Evolutionary conservation across 2,113 vertebrate genomes (phyloP), one percentile per base, ranked within the genome.

Genomic region (Otocyon megalotis): DNA sequence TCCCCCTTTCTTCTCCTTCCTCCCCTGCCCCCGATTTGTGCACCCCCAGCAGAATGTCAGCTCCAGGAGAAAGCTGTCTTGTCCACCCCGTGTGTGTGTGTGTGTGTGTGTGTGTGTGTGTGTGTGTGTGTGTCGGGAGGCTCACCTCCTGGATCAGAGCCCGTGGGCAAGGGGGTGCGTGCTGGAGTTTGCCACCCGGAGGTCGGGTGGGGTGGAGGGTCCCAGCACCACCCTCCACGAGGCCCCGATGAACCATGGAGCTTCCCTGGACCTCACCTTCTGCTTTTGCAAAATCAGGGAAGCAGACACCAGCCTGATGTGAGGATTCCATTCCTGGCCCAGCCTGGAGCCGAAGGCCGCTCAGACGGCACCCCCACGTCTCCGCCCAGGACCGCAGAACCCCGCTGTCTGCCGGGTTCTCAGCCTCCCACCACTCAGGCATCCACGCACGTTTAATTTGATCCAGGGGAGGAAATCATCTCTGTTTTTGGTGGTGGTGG

Each of bases 131-230:
- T 30, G 3, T 11, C 60, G 2, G 5, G 60, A 16, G 16, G 5
- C 24, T 76, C 0, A 10, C 30, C 76, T 4, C 26, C 37, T 5
- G 1, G 79, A n/a, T 2, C 0, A 7, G 14, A 30, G 32, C 6
- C 22, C 2, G 1, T 0, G 8, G 2, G 5, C 54, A 2, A 43
- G 6, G 43, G 43, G 43, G 8, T 6, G 1, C 0, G 5, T 1
- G 30, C 24, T 13, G 15, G 35, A 3, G 69, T 72, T 48, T 37
- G 56, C 60, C 0, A 35, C 54, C 65, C 1, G 32, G 35, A 7
- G 6, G n/a, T 5, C 0, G 1, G 1, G 0, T 0, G 32, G 6
- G 16, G 15, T 7, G 15, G 43, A 65, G 4, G 53, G 22, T 22
- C 82, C 48, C 6, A 3, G 48, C 35, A 8, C 32, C 48, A 3